Evolutionary conservation across 2,888 invertebrate genomes (phyloP).

Genomic region (Polyommatus icarus): DNA sequence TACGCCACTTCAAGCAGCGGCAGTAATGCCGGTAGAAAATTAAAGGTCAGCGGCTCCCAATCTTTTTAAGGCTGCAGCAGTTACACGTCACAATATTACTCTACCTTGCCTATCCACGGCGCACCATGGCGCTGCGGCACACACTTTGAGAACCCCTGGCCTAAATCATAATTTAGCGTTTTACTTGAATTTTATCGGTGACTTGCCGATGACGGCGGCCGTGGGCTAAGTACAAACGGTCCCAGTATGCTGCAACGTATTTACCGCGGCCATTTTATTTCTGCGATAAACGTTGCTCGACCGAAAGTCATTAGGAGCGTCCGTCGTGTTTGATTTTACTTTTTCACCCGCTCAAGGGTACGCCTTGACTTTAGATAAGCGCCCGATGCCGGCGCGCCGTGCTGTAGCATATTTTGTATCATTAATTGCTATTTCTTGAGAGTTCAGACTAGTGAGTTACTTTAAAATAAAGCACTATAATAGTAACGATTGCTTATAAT

Average conservation of each 20-base stretch:
- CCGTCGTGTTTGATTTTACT: slow-evolving; percentile 12
- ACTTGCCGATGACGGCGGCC: too few relatives aligned
- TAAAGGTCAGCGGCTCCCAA: too few relatives aligned
- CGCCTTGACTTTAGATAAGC: neutral
- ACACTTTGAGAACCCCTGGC: too few relatives aligned
- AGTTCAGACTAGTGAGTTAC: neutral
- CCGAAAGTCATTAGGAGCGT: slow-evolving; percentile 20
- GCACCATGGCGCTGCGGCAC: too few relatives aligned
- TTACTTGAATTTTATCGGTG: too few relatives aligned
- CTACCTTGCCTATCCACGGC: too few relatives aligned
- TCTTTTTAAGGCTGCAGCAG: too few relatives aligned
- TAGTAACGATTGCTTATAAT: neutral
- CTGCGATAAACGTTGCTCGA: slow-evolving; percentile 3
- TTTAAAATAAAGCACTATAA: neutral
- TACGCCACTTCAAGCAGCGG: too few relatives aligned
- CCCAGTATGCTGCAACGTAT: neutral
- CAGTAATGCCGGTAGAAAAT: too few relatives aligned
- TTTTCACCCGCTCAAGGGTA: slow-evolving; percentile 1
- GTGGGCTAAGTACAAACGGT: too few relatives aligned
- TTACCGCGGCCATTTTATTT: slow-evolving; percentile 1
- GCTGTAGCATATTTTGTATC: neutral
- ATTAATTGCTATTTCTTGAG: neutral
- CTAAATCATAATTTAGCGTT: too few relatives aligned
- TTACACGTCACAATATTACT: too few relatives aligned
- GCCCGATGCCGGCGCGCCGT: neutral